phyloP scores from a whole-genome alignment of 2,888 invertebrate species.

The Patella ulyssiponensis region DNA sequence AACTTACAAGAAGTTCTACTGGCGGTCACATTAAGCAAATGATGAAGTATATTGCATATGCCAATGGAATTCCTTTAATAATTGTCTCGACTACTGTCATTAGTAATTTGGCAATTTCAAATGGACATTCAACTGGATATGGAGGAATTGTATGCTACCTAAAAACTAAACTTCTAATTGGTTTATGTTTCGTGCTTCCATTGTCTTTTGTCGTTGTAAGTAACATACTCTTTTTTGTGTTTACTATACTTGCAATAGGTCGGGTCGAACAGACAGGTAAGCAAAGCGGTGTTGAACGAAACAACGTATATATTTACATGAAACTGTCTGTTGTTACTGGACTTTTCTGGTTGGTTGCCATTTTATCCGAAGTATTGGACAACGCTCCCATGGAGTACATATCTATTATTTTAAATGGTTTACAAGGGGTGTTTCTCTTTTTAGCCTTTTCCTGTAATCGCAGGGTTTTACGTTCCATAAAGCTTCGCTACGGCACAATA shows the following conservation, averaged over 20 bases:
- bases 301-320: constrained; percentile 45
- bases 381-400: constrained; percentile 44
- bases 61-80: background rate
- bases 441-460: constrained; percentile 47
- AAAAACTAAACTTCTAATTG: constrained; percentile 24
- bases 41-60: constrained; percentile 21
- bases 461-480: constrained; percentile 30
- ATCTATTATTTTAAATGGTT: constrained; percentile 45
- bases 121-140: constrained; percentile 30
- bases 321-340: constrained; percentile 54
- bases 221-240: constrained; percentile 45
- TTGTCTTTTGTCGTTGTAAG: constrained; percentile 36
- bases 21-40: constrained; percentile 9
- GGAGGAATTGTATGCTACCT: constrained; percentile 41
- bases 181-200: constrained; percentile 47
- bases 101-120: constrained; percentile 13
- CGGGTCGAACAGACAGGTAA: constrained; percentile 15
- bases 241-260: constrained; percentile 42
- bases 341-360: constrained; percentile 52
- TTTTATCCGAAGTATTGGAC: constrained; percentile 47
- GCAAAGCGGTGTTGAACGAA: constrained; percentile 33
- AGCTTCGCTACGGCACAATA: no score
- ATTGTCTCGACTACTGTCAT: constrained; percentile 11
- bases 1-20: constrained; percentile 1
- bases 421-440: constrained; percentile 54